Evolutionary conservation across 1,140 invertebrate genomes (phyloP).

Genomic region (Sycophaga agraensis): DNA sequence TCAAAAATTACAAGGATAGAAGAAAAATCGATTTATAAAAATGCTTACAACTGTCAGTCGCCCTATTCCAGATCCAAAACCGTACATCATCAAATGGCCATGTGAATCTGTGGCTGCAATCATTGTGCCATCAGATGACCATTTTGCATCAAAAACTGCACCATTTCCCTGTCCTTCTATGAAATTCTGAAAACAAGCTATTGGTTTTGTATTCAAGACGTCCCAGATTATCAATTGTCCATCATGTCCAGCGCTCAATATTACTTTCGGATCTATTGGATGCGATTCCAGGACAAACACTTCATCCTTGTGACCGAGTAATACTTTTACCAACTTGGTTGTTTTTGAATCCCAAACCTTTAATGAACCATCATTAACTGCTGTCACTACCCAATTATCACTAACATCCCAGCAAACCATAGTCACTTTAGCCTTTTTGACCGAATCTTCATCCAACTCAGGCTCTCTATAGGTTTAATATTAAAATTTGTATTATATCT

Average conservation of each 20-base stretch:
- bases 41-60: conserved; percentile 63
- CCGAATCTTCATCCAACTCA: conserved; percentile 62
- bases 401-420: conserved; percentile 95
- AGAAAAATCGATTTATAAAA: no score
- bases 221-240: conserved; percentile 91
- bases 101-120: conserved; percentile 94
- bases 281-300: conserved; percentile 93
- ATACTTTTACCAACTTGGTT: conserved; percentile 67
- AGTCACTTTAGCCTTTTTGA: conserved; percentile 79
- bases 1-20: no score
- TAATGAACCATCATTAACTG: conserved; percentile 77
- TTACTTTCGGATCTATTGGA: conserved; percentile 78
- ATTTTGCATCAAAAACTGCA: conserved; percentile 96
- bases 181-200: conserved; percentile 69
- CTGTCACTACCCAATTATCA: conserved; percentile 86
- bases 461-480: conserved; percentile 57
- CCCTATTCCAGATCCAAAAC: conserved; percentile 73
- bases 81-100: conserved; percentile 90
- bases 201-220: conserved; percentile 65
- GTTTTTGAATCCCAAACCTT: conserved; percentile 87
- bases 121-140: conserved; percentile 85
- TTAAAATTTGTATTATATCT: no score
- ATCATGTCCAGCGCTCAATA: conserved; percentile 94
- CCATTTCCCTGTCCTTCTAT: conserved; percentile 89
- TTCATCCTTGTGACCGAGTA: conserved; percentile 88